Evolutionary conservation across 2,888 invertebrate genomes (phyloP).

Genomic region (Pogonocherus hispidulus): DNA sequence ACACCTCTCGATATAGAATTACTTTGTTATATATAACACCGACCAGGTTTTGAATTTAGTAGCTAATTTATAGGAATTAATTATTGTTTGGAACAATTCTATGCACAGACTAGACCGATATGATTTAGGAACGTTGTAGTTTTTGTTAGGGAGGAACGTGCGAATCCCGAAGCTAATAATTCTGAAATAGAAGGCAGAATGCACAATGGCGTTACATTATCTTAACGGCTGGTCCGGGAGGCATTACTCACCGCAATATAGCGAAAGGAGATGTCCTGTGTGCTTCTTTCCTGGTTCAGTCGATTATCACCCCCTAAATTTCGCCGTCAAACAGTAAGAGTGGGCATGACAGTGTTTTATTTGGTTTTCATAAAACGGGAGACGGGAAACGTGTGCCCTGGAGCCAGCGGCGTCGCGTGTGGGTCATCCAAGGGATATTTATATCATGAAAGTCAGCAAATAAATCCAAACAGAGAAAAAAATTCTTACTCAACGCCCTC

Average conservation of each 20-base stretch:
- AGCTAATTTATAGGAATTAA: conserved; percentile 28
- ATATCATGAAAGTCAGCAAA: too few relatives aligned
- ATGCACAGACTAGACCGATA: conserved; percentile 23
- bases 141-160: conserved; percentile 24
- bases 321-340: conserved; percentile 37
- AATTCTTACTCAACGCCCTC: too few relatives aligned
- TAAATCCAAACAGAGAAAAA: too few relatives aligned
- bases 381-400: conserved; percentile 28
- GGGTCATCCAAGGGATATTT: too few relatives aligned
- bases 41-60: conserved; percentile 25
- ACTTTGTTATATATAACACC: too few relatives aligned
- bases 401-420: conserved; percentile 16
- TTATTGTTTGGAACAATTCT: conserved; percentile 30
- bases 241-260: conserved; percentile 44
- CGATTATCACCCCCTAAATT: conserved; percentile 44
- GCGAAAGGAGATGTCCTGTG: conserved; percentile 39
- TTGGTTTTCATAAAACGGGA: conserved; percentile 41
- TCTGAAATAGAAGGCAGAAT: conserved; percentile 27
- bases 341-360: conserved; percentile 41
- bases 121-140: conserved; percentile 24
- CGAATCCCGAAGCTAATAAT: conserved; percentile 23
- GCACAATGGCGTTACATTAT: conserved; percentile 34
- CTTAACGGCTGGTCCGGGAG: conserved; percentile 40
- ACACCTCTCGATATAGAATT: too few relatives aligned
- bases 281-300: conserved; percentile 32